phyloP scores from a whole-genome alignment of 2,113 vertebrate species.

The Ameiurus melas region DNA sequence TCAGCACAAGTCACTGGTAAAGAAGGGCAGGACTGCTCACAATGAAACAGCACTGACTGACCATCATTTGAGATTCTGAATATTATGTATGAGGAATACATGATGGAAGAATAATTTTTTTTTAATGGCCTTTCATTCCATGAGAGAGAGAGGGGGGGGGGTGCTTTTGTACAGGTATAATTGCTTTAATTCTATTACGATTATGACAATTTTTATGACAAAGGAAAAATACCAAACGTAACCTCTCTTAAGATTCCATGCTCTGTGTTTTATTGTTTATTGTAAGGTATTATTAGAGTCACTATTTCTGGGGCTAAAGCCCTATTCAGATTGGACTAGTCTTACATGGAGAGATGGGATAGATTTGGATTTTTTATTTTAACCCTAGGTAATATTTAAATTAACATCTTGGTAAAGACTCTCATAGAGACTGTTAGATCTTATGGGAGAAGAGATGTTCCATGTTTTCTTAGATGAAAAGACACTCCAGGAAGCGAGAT shows the following conservation, averaged over 20 bases:
- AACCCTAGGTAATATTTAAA: neutral
- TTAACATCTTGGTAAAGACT: neutral
- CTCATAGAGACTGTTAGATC: too few relatives aligned
- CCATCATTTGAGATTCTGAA: neutral
- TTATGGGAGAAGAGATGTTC: too few relatives aligned
- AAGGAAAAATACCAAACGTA: neutral
- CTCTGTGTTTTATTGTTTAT: neutral
- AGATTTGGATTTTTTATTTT: neutral
- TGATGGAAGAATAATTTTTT: neutral
- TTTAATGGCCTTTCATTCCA: neutral
- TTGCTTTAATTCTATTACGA: neutral
- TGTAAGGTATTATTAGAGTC: neutral
- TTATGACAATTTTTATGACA: neutral
- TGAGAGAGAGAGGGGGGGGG: neutral
- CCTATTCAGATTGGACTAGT: neutral
- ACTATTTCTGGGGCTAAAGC: neutral
- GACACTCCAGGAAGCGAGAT: too few relatives aligned
- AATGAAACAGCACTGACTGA: neutral
- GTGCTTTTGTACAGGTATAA: neutral
- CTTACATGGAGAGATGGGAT: neutral
- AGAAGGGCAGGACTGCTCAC: neutral
- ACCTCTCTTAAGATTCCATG: neutral
- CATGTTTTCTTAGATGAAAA: too few relatives aligned
- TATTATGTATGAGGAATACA: neutral
- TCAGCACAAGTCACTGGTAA: neutral